A percentile compares a stretch with the other conserved stretches of the same genome.
Conservation (phyloP, 2,888 invertebrate genomes). For the Ennomos erosarius region DNA sequence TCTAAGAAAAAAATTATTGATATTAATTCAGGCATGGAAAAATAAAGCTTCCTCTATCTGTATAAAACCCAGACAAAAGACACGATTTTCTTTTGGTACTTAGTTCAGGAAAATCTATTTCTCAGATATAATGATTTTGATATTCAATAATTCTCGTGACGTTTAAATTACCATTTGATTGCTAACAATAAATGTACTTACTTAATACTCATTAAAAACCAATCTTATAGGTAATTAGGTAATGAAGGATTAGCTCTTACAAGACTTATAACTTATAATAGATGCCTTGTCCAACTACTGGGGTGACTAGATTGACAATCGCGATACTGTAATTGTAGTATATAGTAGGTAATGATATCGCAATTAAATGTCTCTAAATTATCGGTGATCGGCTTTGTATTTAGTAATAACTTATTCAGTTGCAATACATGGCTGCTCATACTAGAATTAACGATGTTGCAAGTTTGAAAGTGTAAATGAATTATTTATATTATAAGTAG, state of each 20-base stretch:
- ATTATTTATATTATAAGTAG: no score
- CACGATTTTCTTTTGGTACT: no score
- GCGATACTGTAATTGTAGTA: slow-evolving; percentile 1
- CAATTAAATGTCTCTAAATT: not conserved
- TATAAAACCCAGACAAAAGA: no score
- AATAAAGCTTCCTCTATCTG: no score
- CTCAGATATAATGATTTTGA: no score
- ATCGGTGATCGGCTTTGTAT: not conserved
- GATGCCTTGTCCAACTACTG: not conserved
- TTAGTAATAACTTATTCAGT: slow-evolving; percentile 15
- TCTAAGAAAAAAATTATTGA: no score
- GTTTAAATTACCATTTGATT: no score
- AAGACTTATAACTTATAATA: not conserved
- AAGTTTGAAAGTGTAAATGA: not conserved
- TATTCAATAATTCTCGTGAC: no score
- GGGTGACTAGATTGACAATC: not conserved
- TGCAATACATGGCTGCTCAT: slow-evolving; percentile 7
- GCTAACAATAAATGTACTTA: no score
- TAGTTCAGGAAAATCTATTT: no score
- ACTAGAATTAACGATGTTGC: slow-evolving; percentile 6
- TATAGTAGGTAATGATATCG: not conserved
- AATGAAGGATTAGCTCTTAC: not conserved
- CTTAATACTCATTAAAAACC: no score
- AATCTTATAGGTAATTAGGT: not conserved
- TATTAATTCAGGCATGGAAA: no score